A percentile compares a stretch with the other conserved stretches of the same genome.
These are phyloP conservation scores for Columba guinea DNA, from an alignment of 2,797 vertebrate genomes.

Conservation along the genomic window DNA sequence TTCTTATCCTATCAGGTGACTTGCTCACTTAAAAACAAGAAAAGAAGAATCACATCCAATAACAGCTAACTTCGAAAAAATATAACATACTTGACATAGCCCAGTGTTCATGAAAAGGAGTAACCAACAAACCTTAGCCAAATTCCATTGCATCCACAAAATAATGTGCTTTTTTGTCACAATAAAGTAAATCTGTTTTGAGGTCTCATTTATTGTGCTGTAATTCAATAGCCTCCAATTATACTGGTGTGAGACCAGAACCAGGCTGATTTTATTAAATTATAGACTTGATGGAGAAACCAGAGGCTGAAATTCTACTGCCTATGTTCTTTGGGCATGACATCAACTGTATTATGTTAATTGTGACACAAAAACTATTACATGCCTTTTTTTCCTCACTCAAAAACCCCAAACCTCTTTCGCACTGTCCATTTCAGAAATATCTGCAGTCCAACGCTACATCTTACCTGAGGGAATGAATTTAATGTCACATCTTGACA, in stretches of 20 bases:
- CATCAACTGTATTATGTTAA: not conserved
- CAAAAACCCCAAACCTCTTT: not conserved
- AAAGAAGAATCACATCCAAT: not conserved
- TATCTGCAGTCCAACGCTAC: not conserved
- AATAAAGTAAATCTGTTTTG: constrained; percentile 23
- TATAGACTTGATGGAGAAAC: constrained; percentile 27
- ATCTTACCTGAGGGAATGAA: not conserved
- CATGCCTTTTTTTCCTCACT: not conserved
- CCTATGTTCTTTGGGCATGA: not conserved
- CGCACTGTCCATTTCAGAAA: not conserved
- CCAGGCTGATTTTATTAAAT: constrained; percentile 33
- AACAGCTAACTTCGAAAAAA: not conserved
- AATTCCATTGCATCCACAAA: not conserved
- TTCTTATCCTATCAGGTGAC: not conserved
- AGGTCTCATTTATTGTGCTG: not conserved
- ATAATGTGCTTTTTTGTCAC: not conserved
- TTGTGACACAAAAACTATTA: not conserved
- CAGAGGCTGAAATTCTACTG: not conserved
- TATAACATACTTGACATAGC: not conserved
- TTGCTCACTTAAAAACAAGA: not conserved
- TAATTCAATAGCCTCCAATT: constrained; percentile 33
- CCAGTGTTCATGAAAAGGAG: not conserved
- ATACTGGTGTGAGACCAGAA: constrained; percentile 4
- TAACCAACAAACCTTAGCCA: not conserved
- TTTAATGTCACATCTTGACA: not conserved